Conservation (phyloP, 2,113 vertebrate genomes). For the Oncorhynchus keta region DNA sequence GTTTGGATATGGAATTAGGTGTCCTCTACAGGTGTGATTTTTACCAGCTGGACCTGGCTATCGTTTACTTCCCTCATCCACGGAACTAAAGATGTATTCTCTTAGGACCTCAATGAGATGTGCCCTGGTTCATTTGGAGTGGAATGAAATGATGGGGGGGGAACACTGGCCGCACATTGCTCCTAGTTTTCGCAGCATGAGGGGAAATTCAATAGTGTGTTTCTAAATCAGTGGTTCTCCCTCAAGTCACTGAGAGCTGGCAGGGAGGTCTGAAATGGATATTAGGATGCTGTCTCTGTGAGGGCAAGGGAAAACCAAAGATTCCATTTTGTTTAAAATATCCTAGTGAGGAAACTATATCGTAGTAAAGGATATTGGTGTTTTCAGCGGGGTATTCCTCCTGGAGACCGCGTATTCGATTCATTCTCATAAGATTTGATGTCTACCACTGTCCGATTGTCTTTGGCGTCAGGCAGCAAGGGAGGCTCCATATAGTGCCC, state of each 20-base stretch:
- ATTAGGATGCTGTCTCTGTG: conserved; percentile 17
- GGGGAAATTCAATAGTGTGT: conserved; percentile 34
- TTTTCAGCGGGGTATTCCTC: conserved; percentile 12
- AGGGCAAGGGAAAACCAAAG: conserved; percentile 16
- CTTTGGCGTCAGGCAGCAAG: background rate
- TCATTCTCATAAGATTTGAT: conserved; percentile 8
- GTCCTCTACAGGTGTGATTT: conserved; percentile 13
- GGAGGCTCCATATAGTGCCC: background rate
- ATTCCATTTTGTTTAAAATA: conserved; percentile 19
- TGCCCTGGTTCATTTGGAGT: background rate
- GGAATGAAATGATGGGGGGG: conserved; percentile 3
- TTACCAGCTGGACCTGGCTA: background rate
- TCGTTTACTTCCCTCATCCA: background rate
- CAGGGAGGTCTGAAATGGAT: conserved; percentile 26
- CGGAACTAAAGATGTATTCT: background rate
- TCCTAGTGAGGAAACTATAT: conserved; percentile 19
- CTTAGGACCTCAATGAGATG: background rate
- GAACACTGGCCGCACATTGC: background rate
- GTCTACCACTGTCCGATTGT: conserved; percentile 18
- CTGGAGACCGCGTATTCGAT: background rate
- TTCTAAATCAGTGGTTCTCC: conserved; percentile 8
- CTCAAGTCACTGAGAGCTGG: background rate
- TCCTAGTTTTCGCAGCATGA: conserved; percentile 21
- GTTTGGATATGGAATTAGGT: background rate
- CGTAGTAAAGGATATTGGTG: conserved; percentile 9